These are phyloP conservation scores for Lacerta bilineata DNA, from an alignment of 2,797 vertebrate genomes.

Conservation along the genomic window DNA sequence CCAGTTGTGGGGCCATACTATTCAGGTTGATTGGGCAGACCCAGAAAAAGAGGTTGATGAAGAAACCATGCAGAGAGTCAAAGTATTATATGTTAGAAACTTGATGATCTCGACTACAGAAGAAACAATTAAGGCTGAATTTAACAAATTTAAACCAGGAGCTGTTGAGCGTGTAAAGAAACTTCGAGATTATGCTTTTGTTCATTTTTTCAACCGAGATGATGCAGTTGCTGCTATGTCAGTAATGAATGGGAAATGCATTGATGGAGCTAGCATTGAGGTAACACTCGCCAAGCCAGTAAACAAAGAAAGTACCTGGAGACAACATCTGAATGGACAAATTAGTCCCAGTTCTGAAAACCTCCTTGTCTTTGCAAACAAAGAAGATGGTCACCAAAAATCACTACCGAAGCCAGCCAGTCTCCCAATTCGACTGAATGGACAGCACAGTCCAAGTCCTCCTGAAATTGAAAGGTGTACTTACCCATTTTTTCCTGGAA, in stretches of 20 bases:
- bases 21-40: conserved; percentile 96
- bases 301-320: conserved; percentile 82
- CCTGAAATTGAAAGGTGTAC: conserved; percentile 81
- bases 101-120: conserved; percentile 92
- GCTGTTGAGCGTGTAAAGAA: conserved; percentile 94
- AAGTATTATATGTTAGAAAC: conserved; percentile 91
- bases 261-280: conserved; percentile 90
- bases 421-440: conserved; percentile 78
- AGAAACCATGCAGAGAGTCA: conserved; percentile 93
- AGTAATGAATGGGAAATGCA: conserved; percentile 88
- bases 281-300: conserved; percentile 91
- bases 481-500: conserved; percentile 86
- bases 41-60: conserved; percentile 93
- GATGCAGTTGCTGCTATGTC: conserved; percentile 89
- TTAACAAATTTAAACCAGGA: conserved; percentile 90
- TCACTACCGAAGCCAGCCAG: conserved; percentile 72
- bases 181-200: conserved; percentile 92
- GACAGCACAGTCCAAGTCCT: conserved; percentile 76
- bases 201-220: conserved; percentile 91
- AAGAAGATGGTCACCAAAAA: conserved; percentile 81
- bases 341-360: conserved; percentile 77
- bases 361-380: conserved; percentile 79
- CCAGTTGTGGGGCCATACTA: conserved; percentile 91
- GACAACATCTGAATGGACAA: conserved; percentile 78
- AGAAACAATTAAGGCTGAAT: conserved; percentile 89